Evolutionary conservation across 2,113 vertebrate species (phyloP).

Genomic region (Nestor notabilis): DNA sequence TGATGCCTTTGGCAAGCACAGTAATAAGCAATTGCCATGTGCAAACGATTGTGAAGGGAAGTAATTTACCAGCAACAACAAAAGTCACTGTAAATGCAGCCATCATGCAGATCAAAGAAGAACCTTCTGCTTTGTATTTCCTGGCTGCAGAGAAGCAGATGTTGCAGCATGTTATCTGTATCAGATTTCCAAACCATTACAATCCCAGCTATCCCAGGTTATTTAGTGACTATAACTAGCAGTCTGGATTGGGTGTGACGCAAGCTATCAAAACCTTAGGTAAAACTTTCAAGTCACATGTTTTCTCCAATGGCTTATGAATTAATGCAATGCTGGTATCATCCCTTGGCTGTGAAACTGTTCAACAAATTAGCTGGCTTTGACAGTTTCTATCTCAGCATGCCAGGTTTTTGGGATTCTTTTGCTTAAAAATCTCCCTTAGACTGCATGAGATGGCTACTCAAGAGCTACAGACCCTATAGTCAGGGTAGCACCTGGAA

Average conservation of each 20-base stretch:
- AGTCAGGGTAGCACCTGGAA: background rate
- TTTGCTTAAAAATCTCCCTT: background rate
- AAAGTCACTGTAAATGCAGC: background rate
- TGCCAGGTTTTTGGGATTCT: background rate
- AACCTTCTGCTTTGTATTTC: background rate
- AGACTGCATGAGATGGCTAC: rapidly evolving
- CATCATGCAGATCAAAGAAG: background rate
- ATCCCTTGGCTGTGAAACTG: background rate
- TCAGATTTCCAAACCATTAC: background rate
- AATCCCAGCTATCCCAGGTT: rapidly evolving
- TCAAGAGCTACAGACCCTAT: background rate
- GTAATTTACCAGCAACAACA: background rate
- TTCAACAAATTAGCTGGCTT: background rate
- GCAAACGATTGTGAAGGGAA: background rate
- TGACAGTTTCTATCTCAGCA: background rate
- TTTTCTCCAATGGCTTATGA: background rate
- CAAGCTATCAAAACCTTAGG: background rate
- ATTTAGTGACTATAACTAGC: background rate
- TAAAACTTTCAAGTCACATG: rapidly evolving
- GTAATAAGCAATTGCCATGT: background rate
- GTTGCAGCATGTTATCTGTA: background rate
- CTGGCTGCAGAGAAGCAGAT: background rate
- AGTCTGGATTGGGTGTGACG: background rate
- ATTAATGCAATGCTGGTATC: background rate
- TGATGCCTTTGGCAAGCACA: background rate